Evolutionary conservation across 2,113 vertebrate species (phyloP).

Genomic region (Promerops cafer): DNA sequence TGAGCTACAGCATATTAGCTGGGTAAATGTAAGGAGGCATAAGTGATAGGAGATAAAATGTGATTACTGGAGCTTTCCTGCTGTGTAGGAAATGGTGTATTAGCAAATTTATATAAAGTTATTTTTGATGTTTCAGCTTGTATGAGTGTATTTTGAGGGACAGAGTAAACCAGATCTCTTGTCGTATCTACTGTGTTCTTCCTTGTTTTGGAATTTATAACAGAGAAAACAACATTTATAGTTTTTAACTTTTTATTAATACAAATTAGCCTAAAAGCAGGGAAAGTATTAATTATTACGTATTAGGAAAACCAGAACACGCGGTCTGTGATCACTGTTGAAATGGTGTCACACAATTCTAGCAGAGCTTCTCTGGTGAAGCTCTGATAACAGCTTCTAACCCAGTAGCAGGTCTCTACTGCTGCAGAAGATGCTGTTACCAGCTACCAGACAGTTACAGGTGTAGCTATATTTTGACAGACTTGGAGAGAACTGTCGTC

Average conservation of each 20-base stretch:
- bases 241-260: neutral
- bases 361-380: neutral
- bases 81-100: neutral
- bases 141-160: neutral
- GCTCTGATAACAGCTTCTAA: neutral
- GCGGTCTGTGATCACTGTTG: neutral
- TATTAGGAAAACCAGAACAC: neutral
- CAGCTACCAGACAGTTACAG: neutral
- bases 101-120: neutral
- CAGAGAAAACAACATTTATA: accelerated
- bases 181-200: neutral
- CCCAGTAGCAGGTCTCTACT: neutral
- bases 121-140: neutral
- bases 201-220: neutral
- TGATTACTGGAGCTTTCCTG: neutral
- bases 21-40: neutral
- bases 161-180: neutral
- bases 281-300: neutral
- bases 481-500: neutral
- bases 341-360: neutral
- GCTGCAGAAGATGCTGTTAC: neutral
- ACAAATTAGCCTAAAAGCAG: neutral
- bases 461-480: constrained; percentile 7
- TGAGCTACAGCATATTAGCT: neutral
- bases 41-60: neutral